Evolutionary conservation across 2,888 invertebrate species (phyloP).

Genomic region (Hypselothyrea guttata): DNA sequence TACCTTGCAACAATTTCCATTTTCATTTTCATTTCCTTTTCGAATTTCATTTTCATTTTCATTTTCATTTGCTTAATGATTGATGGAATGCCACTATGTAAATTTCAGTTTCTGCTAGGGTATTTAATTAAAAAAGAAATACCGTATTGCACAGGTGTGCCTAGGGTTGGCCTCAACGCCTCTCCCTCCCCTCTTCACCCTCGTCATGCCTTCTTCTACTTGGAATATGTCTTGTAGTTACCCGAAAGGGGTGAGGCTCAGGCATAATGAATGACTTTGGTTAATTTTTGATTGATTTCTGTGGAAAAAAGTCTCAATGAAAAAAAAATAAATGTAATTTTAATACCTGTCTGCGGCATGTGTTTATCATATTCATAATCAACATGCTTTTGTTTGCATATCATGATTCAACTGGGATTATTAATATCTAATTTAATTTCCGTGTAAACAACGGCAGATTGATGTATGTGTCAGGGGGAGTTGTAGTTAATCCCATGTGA

Average conservation of each 20-base stretch:
- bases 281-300: conserved; percentile 47
- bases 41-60: not conserved
- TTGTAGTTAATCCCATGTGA: no score
- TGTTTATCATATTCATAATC: no score
- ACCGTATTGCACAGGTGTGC: conserved; percentile 38
- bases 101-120: conserved; percentile 25
- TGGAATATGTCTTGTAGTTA: not conserved
- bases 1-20: no score
- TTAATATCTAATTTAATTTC: not conserved
- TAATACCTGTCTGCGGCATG: no score
- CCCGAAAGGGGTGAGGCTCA: not conserved
- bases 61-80: conserved; percentile 28
- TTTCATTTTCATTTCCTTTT: conserved; percentile 5
- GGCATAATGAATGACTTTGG: conserved; percentile 33
- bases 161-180: conserved; percentile 4
- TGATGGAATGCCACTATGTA: conserved; percentile 37
- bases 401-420: conserved; percentile 20
- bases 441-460: no score
- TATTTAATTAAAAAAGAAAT: conserved; percentile 40
- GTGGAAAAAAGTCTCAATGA: conserved; percentile 29
- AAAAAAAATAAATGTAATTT: conserved; percentile 3
- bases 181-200: not conserved
- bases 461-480: no score
- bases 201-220: not conserved
- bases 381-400: conserved; percentile 19